Evolutionary conservation across 2,113 vertebrate species (phyloP).

Genomic region (Limanda limanda): DNA sequence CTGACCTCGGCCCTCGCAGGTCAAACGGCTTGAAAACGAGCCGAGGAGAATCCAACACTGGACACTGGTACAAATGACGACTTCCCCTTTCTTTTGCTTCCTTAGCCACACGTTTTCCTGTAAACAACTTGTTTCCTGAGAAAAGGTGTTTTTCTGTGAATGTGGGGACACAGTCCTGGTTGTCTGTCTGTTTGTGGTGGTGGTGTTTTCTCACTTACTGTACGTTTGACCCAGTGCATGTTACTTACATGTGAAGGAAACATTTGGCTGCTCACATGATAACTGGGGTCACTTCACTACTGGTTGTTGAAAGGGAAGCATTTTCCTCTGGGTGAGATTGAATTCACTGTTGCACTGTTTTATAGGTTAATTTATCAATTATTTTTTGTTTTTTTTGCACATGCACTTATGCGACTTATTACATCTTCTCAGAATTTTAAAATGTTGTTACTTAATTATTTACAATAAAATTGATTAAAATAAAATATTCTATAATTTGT

Average conservation of each 20-base stretch:
- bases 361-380: background rate
- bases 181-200: constrained; percentile 34
- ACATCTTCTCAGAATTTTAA: background rate
- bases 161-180: background rate
- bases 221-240: too few species aligned
- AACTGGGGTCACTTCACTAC: constrained; percentile 6
- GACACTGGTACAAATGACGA: constrained; percentile 65
- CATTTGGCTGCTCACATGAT: background rate
- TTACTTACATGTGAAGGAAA: too few species aligned
- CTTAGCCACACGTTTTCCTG: constrained; percentile 30
- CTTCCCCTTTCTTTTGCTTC: constrained; percentile 19
- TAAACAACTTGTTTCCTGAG: constrained; percentile 11
- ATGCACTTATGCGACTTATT: too few species aligned
- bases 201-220: background rate
- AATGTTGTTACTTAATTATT: background rate
- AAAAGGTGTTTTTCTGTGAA: constrained; percentile 20
- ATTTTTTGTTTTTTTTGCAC: too few species aligned
- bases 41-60: constrained; percentile 66
- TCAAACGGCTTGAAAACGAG: constrained; percentile 72
- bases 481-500: background rate
- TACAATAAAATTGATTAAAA: background rate
- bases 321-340: background rate
- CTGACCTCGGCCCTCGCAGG: constrained; percentile 72
- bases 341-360: background rate
- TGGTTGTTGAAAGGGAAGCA: constrained; percentile 23